phyloP scores from a whole-genome alignment of 2,797 vertebrate species.

The Arrhamphus sclerolepis region DNA sequence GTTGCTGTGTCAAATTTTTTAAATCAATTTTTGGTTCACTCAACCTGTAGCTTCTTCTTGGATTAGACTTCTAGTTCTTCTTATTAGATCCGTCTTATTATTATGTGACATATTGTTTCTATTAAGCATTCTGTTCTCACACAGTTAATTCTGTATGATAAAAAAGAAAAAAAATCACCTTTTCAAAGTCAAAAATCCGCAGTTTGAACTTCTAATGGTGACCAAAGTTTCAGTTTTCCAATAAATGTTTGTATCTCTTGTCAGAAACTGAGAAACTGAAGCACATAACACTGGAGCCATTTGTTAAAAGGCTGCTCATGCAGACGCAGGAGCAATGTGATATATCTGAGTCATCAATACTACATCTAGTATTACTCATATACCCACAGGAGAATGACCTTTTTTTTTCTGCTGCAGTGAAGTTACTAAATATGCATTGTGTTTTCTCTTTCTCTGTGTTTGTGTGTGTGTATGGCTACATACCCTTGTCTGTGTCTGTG shows the following conservation, averaged over 20 bases:
- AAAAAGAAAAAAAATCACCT: constrained; percentile 1
- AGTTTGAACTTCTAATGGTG: constrained; percentile 27
- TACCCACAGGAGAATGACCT: constrained; percentile 33
- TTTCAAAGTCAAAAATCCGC: constrained; percentile 3
- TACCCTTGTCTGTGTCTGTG: constrained; percentile 18
- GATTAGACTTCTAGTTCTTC: background rate
- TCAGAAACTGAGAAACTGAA: constrained; percentile 32
- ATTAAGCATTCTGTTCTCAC: too few species aligned
- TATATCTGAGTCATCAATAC: constrained; percentile 45
- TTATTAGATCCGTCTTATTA: background rate
- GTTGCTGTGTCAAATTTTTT: background rate
- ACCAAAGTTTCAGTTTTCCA: constrained; percentile 23
- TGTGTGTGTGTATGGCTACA: constrained; percentile 22
- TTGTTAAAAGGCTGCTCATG: constrained; percentile 24
- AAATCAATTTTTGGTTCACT: background rate
- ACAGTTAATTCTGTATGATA: too few species aligned
- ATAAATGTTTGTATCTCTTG: constrained; percentile 12
- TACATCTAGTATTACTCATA: constrained; percentile 30
- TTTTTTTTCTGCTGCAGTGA: constrained; percentile 36
- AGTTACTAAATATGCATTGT: constrained; percentile 51
- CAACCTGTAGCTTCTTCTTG: background rate
- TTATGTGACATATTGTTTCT: background rate
- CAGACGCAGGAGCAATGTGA: constrained; percentile 43
- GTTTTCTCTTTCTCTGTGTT: constrained; percentile 50
- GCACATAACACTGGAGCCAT: constrained; percentile 12